These are phyloP conservation scores for Hypanus sabinus DNA, from an alignment of 2,113 vertebrate species.

Conservation along the genomic window DNA sequence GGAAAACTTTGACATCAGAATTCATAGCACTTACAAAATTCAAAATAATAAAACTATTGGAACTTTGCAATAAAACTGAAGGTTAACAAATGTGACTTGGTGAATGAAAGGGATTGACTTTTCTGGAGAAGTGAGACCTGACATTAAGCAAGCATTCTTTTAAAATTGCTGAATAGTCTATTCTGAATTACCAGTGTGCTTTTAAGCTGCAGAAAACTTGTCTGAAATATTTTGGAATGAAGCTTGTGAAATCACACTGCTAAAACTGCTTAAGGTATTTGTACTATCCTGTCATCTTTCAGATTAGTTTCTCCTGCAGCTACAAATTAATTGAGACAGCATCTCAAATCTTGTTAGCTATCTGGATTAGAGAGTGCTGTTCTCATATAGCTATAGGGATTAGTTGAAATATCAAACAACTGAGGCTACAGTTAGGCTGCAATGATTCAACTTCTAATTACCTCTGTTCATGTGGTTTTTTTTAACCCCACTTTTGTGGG, in stretches of 20 bases:
- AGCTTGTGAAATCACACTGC: not conserved
- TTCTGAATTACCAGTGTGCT: not conserved
- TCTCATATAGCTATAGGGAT: not conserved
- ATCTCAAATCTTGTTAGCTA: conserved; percentile 3
- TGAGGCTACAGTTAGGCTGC: not conserved
- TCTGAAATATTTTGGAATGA: not conserved
- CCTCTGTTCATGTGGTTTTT: not conserved
- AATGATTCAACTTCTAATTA: not conserved
- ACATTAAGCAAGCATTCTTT: not conserved
- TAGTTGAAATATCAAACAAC: not conserved
- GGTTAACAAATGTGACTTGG: not conserved
- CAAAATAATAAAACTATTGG: not conserved
- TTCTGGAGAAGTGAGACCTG: not conserved
- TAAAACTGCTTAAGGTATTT: not conserved
- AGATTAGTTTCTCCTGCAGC: not conserved
- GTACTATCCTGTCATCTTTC: not conserved
- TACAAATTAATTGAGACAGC: not conserved
- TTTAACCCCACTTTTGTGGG: not conserved
- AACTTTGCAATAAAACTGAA: not conserved
- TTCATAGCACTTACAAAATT: not conserved
- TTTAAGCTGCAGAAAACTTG: not conserved
- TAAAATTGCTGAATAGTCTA: not conserved
- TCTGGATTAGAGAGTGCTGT: not conserved
- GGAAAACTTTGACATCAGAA: not conserved
- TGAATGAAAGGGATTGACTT: not conserved